phyloP scores from a whole-genome alignment of 2,888 invertebrate genomes.

The Sarcophaga caerulescens region DNA sequence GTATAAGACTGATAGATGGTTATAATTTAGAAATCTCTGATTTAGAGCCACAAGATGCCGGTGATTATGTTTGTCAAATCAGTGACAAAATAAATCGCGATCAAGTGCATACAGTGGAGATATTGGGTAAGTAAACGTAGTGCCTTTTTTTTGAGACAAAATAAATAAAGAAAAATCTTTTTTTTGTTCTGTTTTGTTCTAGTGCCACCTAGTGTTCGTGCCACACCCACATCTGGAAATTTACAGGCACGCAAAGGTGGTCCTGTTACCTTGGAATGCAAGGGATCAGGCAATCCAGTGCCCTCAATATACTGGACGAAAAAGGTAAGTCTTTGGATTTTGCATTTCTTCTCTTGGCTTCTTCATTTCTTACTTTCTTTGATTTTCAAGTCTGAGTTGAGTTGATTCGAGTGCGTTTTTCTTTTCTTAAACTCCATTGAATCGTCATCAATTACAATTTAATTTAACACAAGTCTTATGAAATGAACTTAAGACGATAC shows the following conservation, averaged over 20 bases:
- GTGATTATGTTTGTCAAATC: conserved; percentile 88
- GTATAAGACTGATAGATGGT: conserved; percentile 87
- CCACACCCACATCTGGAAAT: conserved; percentile 85
- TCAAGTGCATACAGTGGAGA: conserved; percentile 88
- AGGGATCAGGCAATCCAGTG: conserved; percentile 88
- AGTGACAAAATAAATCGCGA: conserved; percentile 86
- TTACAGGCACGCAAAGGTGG: conserved; percentile 86
- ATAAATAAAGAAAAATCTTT: not conserved
- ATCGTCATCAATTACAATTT: conserved; percentile 14
- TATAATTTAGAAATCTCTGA: conserved; percentile 88
- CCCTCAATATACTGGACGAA: conserved; percentile 86
- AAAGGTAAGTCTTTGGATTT: conserved; percentile 75
- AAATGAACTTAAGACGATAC: not conserved
- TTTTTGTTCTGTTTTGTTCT: not conserved
- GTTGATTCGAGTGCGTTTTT: not conserved
- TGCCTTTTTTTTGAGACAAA: conserved; percentile 22
- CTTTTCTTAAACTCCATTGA: not conserved
- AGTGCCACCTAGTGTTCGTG: conserved; percentile 86
- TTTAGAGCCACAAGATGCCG: conserved; percentile 86
- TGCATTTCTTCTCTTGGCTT: no score
- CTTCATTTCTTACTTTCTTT: no score
- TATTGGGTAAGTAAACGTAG: conserved; percentile 81
- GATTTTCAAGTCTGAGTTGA: not conserved
- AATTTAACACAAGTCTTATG: not conserved
- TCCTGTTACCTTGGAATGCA: conserved; percentile 86